Percentiles rank a stretch among this genome's conserved stretches.
phyloP scores from a whole-genome alignment of 2,888 invertebrate species.

The Leucania comma region DNA sequence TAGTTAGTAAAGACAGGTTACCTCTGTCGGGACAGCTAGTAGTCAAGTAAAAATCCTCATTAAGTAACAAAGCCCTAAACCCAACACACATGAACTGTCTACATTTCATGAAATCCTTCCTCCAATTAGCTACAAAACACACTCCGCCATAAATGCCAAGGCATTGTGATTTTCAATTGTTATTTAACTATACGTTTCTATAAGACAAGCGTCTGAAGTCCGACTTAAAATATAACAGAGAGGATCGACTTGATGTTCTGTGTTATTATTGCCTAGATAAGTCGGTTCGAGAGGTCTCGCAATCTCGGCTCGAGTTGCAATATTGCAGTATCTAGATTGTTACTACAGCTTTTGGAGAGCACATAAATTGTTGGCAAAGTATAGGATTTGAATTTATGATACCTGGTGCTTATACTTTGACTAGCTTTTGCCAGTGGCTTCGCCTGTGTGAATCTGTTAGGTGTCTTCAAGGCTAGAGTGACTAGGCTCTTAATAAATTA shows the following conservation, averaged over 20 bases:
- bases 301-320: conserved; percentile 77
- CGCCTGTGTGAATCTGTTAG: too few relatives aligned
- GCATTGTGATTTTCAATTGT: conserved; percentile 33
- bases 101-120: background rate
- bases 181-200: conserved; percentile 18
- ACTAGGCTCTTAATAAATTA: too few relatives aligned
- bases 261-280: conserved; percentile 83
- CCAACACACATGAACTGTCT: background rate
- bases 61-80: background rate
- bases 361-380: conserved; percentile 36
- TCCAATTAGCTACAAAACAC: conserved; percentile 17
- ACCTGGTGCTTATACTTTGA: background rate
- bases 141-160: background rate
- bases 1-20: too few relatives aligned
- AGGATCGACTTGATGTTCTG: conserved; percentile 69
- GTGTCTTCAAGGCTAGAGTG: too few relatives aligned
- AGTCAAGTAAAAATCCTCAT: too few relatives aligned
- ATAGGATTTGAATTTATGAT: background rate
- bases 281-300: conserved; percentile 77
- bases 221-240: conserved; percentile 57
- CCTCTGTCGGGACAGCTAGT: too few relatives aligned
- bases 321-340: conserved; percentile 72
- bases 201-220: conserved; percentile 71
- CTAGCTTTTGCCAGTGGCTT: too few relatives aligned
- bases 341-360: conserved; percentile 62